These are phyloP conservation scores for Pangasius macronema DNA, from an alignment of 2,797 vertebrate species.

Conservation along the genomic window DNA sequence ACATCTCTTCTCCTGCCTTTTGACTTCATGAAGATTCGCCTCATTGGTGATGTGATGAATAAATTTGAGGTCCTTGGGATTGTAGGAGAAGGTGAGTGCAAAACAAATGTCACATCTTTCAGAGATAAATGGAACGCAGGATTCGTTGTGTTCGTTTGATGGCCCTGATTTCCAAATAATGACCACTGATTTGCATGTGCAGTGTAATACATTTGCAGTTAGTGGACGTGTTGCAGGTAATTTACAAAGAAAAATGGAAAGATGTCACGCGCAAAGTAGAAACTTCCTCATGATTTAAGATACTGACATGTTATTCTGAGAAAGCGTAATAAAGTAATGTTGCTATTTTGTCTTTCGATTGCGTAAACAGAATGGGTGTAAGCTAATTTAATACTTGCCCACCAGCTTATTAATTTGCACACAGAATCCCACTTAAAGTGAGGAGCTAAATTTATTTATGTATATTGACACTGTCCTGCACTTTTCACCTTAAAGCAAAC, in stretches of 20 bases:
- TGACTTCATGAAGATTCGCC: slow-evolving; percentile 95
- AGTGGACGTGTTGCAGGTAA: not conserved
- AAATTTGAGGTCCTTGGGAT: slow-evolving; percentile 99
- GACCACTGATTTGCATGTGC: not conserved
- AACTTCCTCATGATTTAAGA: not conserved
- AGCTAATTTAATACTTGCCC: not conserved
- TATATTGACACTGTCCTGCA: no score
- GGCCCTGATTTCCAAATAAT: not conserved
- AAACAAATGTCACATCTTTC: not conserved
- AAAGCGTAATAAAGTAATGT: no score
- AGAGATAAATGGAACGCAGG: not conserved
- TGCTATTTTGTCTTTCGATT: not conserved
- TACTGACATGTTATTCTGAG: no score
- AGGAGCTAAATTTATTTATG: not conserved
- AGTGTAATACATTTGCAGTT: not conserved
- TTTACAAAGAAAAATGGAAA: not conserved
- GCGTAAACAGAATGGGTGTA: not conserved
- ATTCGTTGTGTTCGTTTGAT: not conserved
- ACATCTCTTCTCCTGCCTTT: slow-evolving; percentile 69
- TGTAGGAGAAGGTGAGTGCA: slow-evolving; percentile 97
- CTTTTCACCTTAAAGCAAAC: no score
- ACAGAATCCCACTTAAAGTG: not conserved
- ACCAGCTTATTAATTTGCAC: not conserved
- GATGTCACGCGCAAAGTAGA: not conserved
- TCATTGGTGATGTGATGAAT: slow-evolving; percentile 99